These are phyloP conservation scores for Papilio protenor DNA, from an alignment of 2,888 invertebrate species.

Conservation along the genomic window DNA sequence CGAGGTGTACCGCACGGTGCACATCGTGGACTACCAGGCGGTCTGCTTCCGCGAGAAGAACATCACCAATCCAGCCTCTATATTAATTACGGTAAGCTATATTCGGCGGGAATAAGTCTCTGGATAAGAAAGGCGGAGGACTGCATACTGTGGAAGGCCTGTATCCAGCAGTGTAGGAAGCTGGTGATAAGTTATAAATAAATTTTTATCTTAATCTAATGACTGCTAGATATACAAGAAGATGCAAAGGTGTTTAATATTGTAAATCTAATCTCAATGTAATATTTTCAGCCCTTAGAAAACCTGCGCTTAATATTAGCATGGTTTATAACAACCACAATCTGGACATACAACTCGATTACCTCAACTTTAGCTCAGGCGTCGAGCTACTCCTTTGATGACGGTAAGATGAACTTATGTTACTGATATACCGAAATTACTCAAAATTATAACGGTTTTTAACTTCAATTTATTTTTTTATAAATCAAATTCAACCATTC, in stretches of 20 bases:
- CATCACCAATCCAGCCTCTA: slow-evolving; percentile 85
- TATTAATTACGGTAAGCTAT: slow-evolving; percentile 85
- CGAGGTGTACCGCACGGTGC: slow-evolving; percentile 89
- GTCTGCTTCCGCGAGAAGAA: slow-evolving; percentile 91
- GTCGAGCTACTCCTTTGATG: slow-evolving; percentile 75
- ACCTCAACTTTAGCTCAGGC: slow-evolving; percentile 78
- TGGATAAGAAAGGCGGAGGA: too few species aligned
- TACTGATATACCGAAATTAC: not conserved
- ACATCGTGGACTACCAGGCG: slow-evolving; percentile 94
- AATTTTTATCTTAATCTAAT: too few species aligned
- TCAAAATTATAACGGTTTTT: not conserved
- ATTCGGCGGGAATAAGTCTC: too few species aligned
- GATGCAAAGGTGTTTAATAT: not conserved
- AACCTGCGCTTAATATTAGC: slow-evolving; percentile 83
- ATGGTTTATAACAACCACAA: slow-evolving; percentile 84
- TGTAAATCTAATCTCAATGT: not conserved
- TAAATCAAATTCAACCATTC: not conserved
- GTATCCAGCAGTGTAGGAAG: too few species aligned
- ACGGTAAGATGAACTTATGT: slow-evolving; percentile 63
- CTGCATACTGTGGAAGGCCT: too few species aligned
- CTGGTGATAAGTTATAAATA: too few species aligned
- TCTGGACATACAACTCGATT: slow-evolving; percentile 85
- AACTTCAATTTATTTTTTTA: not conserved
- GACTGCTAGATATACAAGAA: too few species aligned
- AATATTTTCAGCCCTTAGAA: slow-evolving; percentile 81